Evolutionary conservation across 2,113 vertebrate genomes (phyloP).

Genomic region (Odontesthes bonariensis): DNA sequence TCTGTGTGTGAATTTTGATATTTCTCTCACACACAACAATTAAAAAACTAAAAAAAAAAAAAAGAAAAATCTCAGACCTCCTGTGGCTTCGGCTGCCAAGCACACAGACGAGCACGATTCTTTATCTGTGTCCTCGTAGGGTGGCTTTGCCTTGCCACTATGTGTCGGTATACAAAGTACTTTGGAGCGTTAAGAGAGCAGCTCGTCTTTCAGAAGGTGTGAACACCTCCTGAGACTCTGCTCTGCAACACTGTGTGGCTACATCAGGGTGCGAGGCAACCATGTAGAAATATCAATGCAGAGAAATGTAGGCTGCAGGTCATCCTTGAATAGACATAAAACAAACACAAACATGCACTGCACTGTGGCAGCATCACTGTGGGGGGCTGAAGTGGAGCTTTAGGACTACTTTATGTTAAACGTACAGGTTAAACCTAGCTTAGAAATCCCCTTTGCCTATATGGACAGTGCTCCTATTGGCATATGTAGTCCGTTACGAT

Average conservation of each 20-base stretch:
- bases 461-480: too few relatives aligned
- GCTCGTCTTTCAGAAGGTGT: slow-evolving; percentile 27
- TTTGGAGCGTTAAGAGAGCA: slow-evolving; percentile 23
- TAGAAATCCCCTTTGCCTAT: too few relatives aligned
- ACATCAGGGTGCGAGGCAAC: not conserved
- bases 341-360: slow-evolving; percentile 9
- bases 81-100: slow-evolving; percentile 27
- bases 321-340: not conserved
- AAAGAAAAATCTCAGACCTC: slow-evolving; percentile 23
- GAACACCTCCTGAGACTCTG: slow-evolving; percentile 21
- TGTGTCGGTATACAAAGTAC: slow-evolving; percentile 14
- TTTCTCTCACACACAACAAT: slow-evolving; percentile 35
- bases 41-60: slow-evolving; percentile 11
- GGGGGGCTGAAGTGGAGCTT: not conserved
- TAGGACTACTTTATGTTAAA: too few relatives aligned
- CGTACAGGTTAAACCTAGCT: too few relatives aligned
- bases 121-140: slow-evolving; percentile 38
- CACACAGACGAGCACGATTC: slow-evolving; percentile 24
- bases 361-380: not conserved
- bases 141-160: slow-evolving; percentile 34
- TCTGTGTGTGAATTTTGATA: slow-evolving; percentile 7
- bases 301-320: slow-evolving; percentile 1
- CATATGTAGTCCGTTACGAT: too few relatives aligned
- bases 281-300: slow-evolving; percentile 17
- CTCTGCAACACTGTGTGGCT: slow-evolving; percentile 4